Evolutionary conservation across 2,113 vertebrate species (phyloP).

Genomic region (Aegypius monachus): DNA sequence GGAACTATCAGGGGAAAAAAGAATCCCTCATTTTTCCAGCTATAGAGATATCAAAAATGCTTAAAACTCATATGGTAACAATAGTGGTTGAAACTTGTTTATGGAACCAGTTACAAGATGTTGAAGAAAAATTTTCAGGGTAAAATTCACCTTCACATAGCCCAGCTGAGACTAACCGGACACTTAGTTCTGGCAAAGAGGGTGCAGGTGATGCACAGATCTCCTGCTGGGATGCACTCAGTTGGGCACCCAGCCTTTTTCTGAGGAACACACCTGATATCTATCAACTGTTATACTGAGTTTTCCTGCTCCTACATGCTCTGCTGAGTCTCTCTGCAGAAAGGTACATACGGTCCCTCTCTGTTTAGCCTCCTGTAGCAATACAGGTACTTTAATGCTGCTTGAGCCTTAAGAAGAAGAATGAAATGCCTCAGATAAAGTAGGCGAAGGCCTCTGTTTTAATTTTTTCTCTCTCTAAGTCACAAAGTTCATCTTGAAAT

Average conservation of each 20-base stretch:
- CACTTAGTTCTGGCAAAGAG: not conserved
- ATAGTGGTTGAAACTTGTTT: not conserved
- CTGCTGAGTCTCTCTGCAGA: not conserved
- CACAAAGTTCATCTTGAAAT: not conserved
- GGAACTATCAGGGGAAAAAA: not conserved
- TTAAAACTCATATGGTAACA: not conserved
- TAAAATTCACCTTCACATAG: accelerated
- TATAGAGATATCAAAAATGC: not conserved
- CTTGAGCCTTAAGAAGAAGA: not conserved
- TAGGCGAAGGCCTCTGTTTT: not conserved
- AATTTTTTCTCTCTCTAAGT: not conserved
- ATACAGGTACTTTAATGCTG: not conserved
- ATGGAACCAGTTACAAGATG: not conserved
- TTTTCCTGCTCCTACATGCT: not conserved
- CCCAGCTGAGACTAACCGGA: not conserved
- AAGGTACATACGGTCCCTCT: not conserved
- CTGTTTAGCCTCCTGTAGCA: not conserved
- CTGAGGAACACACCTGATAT: not conserved
- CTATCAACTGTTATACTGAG: accelerated
- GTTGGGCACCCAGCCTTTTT: not conserved
- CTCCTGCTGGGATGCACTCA: not conserved
- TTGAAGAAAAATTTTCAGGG: not conserved
- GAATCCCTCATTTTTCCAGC: not conserved
- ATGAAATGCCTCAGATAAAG: not conserved
- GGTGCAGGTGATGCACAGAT: not conserved